Conservation (phyloP, 2,113 vertebrate genomes). For the Craseonycteris thonglongyai region DNA sequence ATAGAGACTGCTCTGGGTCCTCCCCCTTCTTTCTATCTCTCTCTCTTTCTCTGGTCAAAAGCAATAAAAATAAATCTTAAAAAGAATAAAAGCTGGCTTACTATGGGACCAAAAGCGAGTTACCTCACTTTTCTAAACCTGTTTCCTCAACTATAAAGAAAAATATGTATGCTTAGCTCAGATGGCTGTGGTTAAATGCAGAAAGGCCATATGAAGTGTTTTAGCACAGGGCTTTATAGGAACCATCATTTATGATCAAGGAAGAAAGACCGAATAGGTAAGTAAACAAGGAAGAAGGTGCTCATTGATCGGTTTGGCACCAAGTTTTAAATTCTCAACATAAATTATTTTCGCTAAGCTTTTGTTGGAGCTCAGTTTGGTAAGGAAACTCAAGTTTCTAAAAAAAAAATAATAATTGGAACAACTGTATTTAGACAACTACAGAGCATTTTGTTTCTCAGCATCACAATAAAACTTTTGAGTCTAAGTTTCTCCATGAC, state of each 20-base stretch:
- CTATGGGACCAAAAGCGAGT: neutral
- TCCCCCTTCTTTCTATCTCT: no score
- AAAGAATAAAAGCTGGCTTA: no score
- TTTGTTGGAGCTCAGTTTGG: neutral
- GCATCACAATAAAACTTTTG: neutral
- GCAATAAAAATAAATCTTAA: no score
- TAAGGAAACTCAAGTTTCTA: neutral
- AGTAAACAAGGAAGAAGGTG: neutral
- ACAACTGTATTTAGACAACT: neutral
- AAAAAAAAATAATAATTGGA: neutral
- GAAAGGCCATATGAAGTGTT: neutral
- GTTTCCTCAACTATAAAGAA: neutral
- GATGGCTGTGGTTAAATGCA: neutral
- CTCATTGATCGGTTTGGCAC: neutral
- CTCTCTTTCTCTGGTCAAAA: no score
- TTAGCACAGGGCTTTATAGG: neutral
- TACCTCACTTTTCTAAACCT: neutral
- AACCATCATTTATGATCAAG: neutral
- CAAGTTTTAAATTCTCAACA: neutral
- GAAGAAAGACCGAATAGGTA: neutral
- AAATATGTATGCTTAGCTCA: neutral
- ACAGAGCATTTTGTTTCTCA: neutral
- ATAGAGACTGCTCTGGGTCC: no score
- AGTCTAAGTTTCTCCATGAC: neutral
- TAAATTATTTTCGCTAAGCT: neutral